These are phyloP conservation scores for Pyrochroa serraticornis DNA, from an alignment of 2,888 invertebrate genomes.

Conservation along the genomic window DNA sequence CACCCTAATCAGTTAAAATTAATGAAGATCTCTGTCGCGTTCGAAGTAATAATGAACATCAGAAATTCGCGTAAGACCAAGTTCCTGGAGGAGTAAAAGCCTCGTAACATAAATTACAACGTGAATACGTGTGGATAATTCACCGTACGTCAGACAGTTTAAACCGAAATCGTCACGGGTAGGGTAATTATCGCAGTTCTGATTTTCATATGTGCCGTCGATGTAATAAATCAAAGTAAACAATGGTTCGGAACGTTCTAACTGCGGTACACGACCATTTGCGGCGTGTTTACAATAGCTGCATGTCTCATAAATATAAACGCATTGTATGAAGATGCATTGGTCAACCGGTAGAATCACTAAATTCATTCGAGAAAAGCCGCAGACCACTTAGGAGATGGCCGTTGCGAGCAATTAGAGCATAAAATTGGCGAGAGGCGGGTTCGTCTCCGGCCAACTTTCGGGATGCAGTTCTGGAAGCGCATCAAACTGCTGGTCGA, in stretches of 20 bases:
- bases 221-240: constrained; percentile 40
- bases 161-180: constrained; percentile 20
- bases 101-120: too few species aligned
- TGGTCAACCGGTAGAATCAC: constrained; percentile 37
- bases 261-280: constrained; percentile 37
- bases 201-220: constrained; percentile 17
- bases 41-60: too few species aligned
- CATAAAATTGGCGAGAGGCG: constrained; percentile 30
- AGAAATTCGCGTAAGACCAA: too few species aligned
- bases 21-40: too few species aligned
- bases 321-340: constrained; percentile 36
- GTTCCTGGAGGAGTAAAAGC: too few species aligned
- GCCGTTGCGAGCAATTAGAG: constrained; percentile 31
- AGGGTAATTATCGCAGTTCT: constrained; percentile 21
- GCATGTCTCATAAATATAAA: constrained; percentile 48
- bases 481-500: not conserved
- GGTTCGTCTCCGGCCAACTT: not conserved
- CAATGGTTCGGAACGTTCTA: constrained; percentile 35
- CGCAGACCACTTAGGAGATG: constrained; percentile 27
- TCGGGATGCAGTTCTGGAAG: not conserved
- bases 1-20: too few species aligned
- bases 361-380: constrained; percentile 28
- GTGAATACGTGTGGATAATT: too few species aligned
- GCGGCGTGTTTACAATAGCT: constrained; percentile 41
- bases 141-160: too few species aligned